phyloP scores from a whole-genome alignment of 1,140 invertebrate genomes.

The silkworm (Bombyx mori) region DNA sequence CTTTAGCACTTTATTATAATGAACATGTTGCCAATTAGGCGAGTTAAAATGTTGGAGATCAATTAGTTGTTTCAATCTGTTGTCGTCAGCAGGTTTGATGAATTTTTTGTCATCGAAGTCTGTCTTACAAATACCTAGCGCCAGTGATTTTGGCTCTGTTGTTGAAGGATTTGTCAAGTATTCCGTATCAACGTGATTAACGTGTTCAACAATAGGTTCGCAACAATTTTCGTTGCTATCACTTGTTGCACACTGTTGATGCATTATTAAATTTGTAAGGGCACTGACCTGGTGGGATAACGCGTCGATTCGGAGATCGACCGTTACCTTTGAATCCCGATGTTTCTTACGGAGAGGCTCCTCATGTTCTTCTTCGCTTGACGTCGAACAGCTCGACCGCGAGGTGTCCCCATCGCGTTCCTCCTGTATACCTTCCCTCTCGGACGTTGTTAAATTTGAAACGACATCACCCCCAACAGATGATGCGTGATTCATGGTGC shows the following conservation, averaged over 20 bases:
- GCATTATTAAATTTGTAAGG: conserved; percentile 12
- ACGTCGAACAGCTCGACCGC: not conserved
- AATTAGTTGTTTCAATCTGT: no score
- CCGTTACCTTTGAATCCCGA: conserved; percentile 10
- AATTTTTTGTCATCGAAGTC: no score
- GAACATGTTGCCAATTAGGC: no score
- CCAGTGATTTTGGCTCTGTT: no score
- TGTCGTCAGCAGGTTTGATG: no score
- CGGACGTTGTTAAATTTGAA: not conserved
- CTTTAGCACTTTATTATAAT: no score
- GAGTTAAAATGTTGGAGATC: no score
- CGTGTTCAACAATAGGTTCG: no score
- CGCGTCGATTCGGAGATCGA: conserved; percentile 14
- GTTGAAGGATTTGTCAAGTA: no score
- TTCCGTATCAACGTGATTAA: no score
- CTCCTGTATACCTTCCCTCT: not conserved
- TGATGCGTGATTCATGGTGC: not conserved
- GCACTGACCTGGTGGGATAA: conserved; percentile 16
- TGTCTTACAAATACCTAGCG: no score
- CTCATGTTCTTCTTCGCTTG: not conserved
- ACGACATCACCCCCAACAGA: not conserved
- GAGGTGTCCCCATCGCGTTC: not conserved
- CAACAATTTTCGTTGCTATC: conserved; percentile 10
- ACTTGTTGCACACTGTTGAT: conserved; percentile 9
- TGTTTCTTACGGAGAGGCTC: conserved; percentile 5